Conservation (phyloP, 2,888 invertebrate species). For the Hecatera dysodea region DNA sequence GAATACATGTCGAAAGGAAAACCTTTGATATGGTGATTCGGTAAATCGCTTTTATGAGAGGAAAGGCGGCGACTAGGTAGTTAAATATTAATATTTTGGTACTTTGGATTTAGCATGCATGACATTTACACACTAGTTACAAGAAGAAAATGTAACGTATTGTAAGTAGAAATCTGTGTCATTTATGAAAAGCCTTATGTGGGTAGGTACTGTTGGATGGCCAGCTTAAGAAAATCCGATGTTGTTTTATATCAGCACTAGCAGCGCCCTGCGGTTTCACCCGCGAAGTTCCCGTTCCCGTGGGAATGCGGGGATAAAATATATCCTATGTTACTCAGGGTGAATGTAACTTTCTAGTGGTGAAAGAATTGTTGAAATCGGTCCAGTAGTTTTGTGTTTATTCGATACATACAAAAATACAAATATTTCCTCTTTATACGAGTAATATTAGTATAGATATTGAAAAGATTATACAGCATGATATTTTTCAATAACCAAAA, state of each 20-base stretch:
- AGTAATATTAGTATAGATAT: too few relatives aligned
- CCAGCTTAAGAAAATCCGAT: neutral
- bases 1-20: slow-evolving; percentile 40
- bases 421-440: too few relatives aligned
- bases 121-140: slow-evolving; percentile 22
- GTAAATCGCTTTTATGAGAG: slow-evolving; percentile 46
- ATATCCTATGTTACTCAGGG: too few relatives aligned
- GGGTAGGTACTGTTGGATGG: neutral
- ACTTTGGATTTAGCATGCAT: slow-evolving; percentile 27
- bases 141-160: neutral
- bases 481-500: too few relatives aligned
- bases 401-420: too few relatives aligned
- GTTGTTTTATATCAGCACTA: neutral
- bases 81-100: slow-evolving; percentile 41
- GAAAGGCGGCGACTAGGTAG: slow-evolving; percentile 5
- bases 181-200: neutral
- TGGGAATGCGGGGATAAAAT: too few relatives aligned
- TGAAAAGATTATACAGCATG: neutral
- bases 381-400: too few relatives aligned
- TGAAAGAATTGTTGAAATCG: too few relatives aligned
- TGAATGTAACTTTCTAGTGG: too few relatives aligned
- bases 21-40: slow-evolving; percentile 54
- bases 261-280: too few relatives aligned
- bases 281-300: too few relatives aligned
- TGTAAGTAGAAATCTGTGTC: neutral